Base-by-base conservation (phyloP, 2,113 vertebrate species). In the Struthidea cinerea region DNA sequence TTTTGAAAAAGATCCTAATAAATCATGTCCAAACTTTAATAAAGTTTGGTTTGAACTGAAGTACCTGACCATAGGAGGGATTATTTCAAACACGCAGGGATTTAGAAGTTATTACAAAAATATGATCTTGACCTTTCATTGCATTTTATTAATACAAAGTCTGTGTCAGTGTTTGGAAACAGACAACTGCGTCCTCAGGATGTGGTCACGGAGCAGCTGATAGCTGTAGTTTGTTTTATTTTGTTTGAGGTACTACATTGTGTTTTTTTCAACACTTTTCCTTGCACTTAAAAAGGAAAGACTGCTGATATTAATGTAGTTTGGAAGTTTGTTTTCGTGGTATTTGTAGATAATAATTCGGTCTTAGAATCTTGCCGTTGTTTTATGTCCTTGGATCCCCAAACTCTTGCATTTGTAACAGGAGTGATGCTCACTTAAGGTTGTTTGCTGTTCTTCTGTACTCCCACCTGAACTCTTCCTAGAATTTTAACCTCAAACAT, bases 101-200 rank as follows among this genome's bases (percentile, higher is more conserved):
- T 97, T 97, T 98, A 97, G 95, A 94, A 93, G 56, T 61, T 98
- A 97, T 96, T 97, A 83, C 80, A 96, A 87, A 97, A 97, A 96
- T 94, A 89, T 89, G 88, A 80, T 82, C 87, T 60, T 97, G 97
- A 97, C 95, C 96, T 98, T 98, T 97, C 67, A 23, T 86, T 95
- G 60, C 77, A 89, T 94, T 89, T 89, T 90, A 94, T 91, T 95
- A 96, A 80, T 35, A 35, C 37, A 68, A 64, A 67, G 59, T 87
- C 69, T 80, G 39, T 91, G 78, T 94, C 57, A 33, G 81, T 71
- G 71, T 94, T 94, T 91, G 77, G 79, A 87, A 92, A 89, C 42
- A 69, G 64, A 69, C 33, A 78, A 27, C 70, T 75, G 55, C 85
- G 89, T 96, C 91, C 95, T 95, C 85, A 63, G 83, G 49, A 92